Conservation (phyloP, 2,113 vertebrate species). For the Peromyscus polionotus region DNA sequence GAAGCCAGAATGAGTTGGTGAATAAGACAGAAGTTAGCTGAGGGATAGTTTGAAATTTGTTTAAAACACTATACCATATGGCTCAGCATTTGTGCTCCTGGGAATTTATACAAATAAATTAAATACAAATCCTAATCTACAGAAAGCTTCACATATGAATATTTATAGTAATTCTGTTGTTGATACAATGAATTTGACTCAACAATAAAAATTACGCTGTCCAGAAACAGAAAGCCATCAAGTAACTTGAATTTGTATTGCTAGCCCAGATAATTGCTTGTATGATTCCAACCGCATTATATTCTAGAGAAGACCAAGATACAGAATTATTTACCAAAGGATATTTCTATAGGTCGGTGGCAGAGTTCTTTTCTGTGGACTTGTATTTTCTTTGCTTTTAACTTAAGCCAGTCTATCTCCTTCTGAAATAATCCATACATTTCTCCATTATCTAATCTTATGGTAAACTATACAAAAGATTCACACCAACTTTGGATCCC, state of each 20-base stretch:
- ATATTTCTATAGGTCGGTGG: neutral
- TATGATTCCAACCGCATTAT: neutral
- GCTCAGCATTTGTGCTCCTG: neutral
- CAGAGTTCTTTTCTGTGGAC: neutral
- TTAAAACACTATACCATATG: neutral
- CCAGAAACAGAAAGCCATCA: neutral
- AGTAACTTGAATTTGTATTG: neutral
- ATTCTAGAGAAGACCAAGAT: neutral
- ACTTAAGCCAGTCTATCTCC: neutral
- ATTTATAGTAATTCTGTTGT: neutral
- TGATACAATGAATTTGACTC: neutral
- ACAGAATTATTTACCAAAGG: neutral
- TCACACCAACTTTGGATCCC: neutral
- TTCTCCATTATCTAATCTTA: neutral
- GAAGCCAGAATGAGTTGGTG: neutral
- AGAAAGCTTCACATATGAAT: neutral
- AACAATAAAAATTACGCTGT: neutral
- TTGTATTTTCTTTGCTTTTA: neutral
- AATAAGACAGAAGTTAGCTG: neutral
- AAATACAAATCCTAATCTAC: neutral
- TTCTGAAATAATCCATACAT: neutral
- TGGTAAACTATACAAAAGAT: neutral
- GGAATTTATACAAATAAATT: neutral
- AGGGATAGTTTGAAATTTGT: neutral
- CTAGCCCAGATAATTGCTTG: neutral